Evolutionary conservation across 1,140 invertebrate genomes (phyloP).

Genomic region (Anadara kagoshimensis): DNA sequence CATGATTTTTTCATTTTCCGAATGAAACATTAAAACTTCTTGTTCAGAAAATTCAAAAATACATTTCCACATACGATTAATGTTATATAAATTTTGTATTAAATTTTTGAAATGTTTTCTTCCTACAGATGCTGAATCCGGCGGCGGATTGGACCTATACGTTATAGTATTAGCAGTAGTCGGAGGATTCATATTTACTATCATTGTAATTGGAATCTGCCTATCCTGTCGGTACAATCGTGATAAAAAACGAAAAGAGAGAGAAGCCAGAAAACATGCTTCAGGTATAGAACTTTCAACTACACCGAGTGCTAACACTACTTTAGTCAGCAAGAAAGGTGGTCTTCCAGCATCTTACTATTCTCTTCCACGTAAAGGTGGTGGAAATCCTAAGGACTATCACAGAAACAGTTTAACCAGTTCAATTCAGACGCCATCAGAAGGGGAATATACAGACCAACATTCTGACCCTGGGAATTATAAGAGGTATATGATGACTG

Average conservation of each 20-base stretch:
- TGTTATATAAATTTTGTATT: too few species aligned
- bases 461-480: conserved; percentile 40
- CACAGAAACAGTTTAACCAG: conserved; percentile 55
- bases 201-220: conserved; percentile 46
- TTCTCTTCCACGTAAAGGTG: conserved; percentile 25
- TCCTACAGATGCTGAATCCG: too few species aligned
- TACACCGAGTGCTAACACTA: conserved; percentile 41
- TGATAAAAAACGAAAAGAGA: conserved; percentile 37
- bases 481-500: conserved; percentile 35
- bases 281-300: conserved; percentile 49
- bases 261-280: conserved; percentile 39
- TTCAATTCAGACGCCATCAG: conserved; percentile 31
- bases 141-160: conserved; percentile 25
- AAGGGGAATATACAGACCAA: conserved; percentile 41
- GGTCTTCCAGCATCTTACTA: conserved; percentile 29
- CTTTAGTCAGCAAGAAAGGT: conserved; percentile 40
- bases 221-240: conserved; percentile 41
- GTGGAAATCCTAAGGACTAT: conserved; percentile 26
- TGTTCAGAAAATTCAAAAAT: too few species aligned
- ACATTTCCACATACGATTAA: too few species aligned
- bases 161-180: conserved; percentile 50
- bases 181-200: conserved; percentile 52
- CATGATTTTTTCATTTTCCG: too few species aligned
- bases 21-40: too few species aligned
- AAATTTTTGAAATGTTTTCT: too few species aligned